Evolutionary conservation across 1,140 invertebrate species (phyloP), one percentile per base, ranked within the genome.

Genomic region (Thaumatotibia leucotreta): DNA sequence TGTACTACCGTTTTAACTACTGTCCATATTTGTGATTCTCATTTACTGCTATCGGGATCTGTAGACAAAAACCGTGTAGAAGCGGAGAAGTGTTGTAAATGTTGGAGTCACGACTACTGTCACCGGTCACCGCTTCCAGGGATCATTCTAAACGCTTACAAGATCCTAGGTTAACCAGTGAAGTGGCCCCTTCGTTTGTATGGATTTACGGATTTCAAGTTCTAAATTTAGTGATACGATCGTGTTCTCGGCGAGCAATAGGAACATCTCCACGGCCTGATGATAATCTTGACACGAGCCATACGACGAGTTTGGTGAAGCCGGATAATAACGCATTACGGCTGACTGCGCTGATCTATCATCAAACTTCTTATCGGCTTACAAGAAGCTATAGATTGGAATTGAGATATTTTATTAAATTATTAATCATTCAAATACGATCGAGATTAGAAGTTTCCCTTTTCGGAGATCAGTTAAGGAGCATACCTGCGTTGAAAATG

Each of bases 201-300:
- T 20, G 17, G 17, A 8, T 45, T 45, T 45, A 14, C 6, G 0
- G n/a, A 45, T 45, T 17, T 20, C 9, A 1, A 45, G 39, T 5
- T 45, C 39, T 20, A 9, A 6, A 20, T 45, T 20, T 4, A 45
- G 20, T 45, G 39, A 17, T 2, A 20, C 4, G n/a, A n/a, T 1
- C 17, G 17, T 39, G 4, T 45, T 0, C 14, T 1, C 17, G 17
- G 14, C 17, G 20, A 20, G 5, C 5, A 45, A 45, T 45, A 17
- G 39, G 20, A 9, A 14, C 35, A 4, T 11, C 0, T 45, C 20
- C 17, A 20, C 1, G 14, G 14, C 23, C 50, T 54, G 50, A 24
- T 54, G 50, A 54, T 54, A 27, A 54, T 54, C 50, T 54, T 54
- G 50, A 54, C 50, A 54, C 50, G 50, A 54, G 50, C 50, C 50